Evolutionary conservation across 2,888 invertebrate species (phyloP).

Genomic region (Parapristionchus giblindavisi): DNA sequence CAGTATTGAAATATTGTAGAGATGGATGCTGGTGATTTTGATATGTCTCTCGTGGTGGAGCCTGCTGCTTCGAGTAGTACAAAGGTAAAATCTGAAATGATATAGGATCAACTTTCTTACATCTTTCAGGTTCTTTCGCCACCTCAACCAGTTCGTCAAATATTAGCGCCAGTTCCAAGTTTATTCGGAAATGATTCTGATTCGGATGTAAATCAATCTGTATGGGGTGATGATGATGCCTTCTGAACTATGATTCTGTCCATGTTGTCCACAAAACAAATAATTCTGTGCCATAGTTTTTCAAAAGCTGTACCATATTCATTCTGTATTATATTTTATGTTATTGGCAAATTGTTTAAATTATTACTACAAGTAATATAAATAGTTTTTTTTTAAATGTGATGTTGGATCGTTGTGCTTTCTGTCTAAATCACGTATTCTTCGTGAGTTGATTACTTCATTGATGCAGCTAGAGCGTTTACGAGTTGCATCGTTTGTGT

Average conservation of each 20-base stretch:
- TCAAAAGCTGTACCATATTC: conserved; percentile 9
- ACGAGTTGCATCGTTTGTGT: too few relatives aligned
- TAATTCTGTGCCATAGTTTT: neutral
- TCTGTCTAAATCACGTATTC: neutral
- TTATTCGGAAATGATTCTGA: conserved; percentile 11
- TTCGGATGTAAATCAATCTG: conserved; percentile 8
- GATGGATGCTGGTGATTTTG: conserved; percentile 6
- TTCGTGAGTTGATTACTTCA: neutral
- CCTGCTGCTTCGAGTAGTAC: neutral
- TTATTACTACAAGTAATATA: neutral
- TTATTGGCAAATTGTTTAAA: neutral
- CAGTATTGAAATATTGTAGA: neutral
- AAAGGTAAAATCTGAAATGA: conserved; percentile 1
- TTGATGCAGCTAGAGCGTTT: too few relatives aligned
- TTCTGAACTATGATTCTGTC: neutral
- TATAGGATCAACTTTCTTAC: too few relatives aligned
- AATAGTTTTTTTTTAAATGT: neutral
- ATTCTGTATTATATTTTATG: neutral
- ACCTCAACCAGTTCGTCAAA: conserved; percentile 4
- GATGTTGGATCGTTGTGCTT: neutral
- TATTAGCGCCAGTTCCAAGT: too few relatives aligned
- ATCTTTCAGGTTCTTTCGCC: too few relatives aligned
- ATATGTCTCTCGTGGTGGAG: conserved; percentile 3
- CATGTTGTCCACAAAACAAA: neutral
- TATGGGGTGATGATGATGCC: conserved; percentile 20